Evolutionary conservation across 2,113 vertebrate genomes (phyloP).

Genomic region (Nannobrachium achirus): DNA sequence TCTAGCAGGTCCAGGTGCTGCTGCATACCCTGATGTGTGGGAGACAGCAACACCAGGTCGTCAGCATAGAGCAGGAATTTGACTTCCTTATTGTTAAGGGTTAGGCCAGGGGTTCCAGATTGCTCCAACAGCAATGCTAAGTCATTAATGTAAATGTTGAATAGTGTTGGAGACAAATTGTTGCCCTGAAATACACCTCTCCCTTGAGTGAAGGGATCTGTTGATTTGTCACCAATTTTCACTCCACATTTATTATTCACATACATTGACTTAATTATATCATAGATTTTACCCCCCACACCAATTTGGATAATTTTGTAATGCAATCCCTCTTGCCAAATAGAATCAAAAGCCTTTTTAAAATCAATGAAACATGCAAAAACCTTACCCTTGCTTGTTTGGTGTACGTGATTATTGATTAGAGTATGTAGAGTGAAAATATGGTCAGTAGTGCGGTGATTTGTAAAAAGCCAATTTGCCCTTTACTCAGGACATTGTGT

Average conservation of each 20-base stretch:
- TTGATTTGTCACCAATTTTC: constrained; percentile 26
- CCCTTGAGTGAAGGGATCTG: constrained; percentile 26
- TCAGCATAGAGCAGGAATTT: constrained; percentile 1
- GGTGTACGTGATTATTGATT: neutral
- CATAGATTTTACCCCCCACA: constrained; percentile 26
- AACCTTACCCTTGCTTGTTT: neutral
- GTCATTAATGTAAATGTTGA: constrained; percentile 18
- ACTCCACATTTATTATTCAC: constrained; percentile 12
- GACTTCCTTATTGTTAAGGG: neutral
- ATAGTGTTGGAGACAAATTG: neutral
- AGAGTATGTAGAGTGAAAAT: neutral
- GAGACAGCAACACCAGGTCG: neutral
- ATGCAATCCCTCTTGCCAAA: constrained; percentile 20
- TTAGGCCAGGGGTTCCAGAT: neutral
- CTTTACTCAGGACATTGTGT: no score
- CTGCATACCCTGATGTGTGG: neutral
- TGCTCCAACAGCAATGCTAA: constrained; percentile 3
- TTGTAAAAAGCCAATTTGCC: no score
- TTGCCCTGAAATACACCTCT: neutral
- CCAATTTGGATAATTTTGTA: neutral
- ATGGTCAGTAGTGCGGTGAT: no score
- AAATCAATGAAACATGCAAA: constrained; percentile 17
- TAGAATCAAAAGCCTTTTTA: constrained; percentile 6
- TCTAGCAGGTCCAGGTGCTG: constrained; percentile 1
- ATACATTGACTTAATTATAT: constrained; percentile 38